A percentile compares a stretch with the other conserved stretches of the same genome.
phyloP scores from a whole-genome alignment of 2,797 vertebrate species.

The Periparus ater region DNA sequence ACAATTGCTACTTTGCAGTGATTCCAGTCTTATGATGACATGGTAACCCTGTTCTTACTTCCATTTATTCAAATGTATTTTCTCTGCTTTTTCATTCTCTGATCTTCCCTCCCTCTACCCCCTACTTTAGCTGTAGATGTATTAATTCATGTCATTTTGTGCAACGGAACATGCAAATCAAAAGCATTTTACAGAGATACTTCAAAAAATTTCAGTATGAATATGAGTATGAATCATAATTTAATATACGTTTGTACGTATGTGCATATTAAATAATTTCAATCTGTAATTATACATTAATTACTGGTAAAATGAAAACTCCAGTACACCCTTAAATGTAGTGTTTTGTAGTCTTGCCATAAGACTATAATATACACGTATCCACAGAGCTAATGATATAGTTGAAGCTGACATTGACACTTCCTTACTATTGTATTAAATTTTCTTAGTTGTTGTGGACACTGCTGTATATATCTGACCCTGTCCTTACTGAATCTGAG shows the following conservation, averaged over 20 bases:
- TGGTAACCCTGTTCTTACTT: background rate
- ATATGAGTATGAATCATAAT: background rate
- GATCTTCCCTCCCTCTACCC: background rate
- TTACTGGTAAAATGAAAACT: background rate
- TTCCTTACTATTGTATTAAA: background rate
- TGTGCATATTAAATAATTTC: background rate
- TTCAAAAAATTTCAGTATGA: background rate
- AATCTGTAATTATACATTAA: background rate
- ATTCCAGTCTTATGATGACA: accelerated
- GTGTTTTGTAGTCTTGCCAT: background rate
- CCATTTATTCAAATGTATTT: background rate
- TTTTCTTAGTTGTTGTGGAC: background rate
- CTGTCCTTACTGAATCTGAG: background rate
- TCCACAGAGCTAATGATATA: background rate
- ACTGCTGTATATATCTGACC: background rate
- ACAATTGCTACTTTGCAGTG: background rate
- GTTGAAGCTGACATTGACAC: background rate
- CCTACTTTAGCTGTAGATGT: background rate
- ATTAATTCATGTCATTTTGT: background rate
- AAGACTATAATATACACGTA: background rate
- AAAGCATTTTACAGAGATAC: background rate
- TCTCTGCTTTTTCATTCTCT: background rate
- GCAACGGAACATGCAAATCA: background rate
- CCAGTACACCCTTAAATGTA: background rate
- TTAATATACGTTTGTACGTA: background rate